Evolutionary conservation across 2,113 vertebrate species (phyloP).

Genomic region (Neoarius graeffei): DNA sequence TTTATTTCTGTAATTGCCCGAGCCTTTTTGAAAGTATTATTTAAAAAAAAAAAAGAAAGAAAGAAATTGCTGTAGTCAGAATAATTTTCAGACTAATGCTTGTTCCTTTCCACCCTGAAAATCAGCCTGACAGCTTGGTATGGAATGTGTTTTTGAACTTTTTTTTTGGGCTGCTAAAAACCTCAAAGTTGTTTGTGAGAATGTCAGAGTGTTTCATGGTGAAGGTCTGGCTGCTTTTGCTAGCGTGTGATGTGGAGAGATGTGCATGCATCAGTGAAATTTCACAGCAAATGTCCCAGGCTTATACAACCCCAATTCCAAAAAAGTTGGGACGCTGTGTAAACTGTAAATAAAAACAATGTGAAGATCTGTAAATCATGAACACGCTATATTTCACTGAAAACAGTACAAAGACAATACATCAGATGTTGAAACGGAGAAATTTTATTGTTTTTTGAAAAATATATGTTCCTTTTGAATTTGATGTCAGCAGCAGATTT

Average conservation of each 20-base stretch:
- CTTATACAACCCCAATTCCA: not conserved
- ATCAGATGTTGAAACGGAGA: too few relatives aligned
- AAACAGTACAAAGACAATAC: too few relatives aligned
- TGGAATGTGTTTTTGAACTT: not conserved
- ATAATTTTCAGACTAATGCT: slow-evolving; percentile 8
- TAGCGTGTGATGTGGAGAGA: slow-evolving; percentile 19
- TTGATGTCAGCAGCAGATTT: too few relatives aligned
- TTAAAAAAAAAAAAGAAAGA: slow-evolving; percentile 12
- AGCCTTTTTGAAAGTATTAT: slow-evolving; percentile 51
- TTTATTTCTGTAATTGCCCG: slow-evolving; percentile 59
- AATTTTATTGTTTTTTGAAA: too few relatives aligned
- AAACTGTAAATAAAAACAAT: too few relatives aligned
- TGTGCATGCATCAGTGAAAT: slow-evolving; percentile 17
- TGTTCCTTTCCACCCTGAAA: slow-evolving; percentile 39
- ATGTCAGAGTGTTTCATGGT: slow-evolving; percentile 35
- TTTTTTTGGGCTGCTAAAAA: not conserved
- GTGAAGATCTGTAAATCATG: too few relatives aligned
- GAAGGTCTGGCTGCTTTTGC: not conserved
- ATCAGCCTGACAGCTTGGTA: slow-evolving; percentile 53
- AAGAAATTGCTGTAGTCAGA: slow-evolving; percentile 33
- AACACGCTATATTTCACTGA: too few relatives aligned
- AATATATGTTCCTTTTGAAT: too few relatives aligned
- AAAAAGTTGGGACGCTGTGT: too few relatives aligned
- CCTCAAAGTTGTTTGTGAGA: slow-evolving; percentile 12
- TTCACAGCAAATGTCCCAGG: not conserved